These are phyloP conservation scores for Myotis planiceps DNA, from an alignment of 2,797 vertebrate genomes.

Conservation along the genomic window DNA sequence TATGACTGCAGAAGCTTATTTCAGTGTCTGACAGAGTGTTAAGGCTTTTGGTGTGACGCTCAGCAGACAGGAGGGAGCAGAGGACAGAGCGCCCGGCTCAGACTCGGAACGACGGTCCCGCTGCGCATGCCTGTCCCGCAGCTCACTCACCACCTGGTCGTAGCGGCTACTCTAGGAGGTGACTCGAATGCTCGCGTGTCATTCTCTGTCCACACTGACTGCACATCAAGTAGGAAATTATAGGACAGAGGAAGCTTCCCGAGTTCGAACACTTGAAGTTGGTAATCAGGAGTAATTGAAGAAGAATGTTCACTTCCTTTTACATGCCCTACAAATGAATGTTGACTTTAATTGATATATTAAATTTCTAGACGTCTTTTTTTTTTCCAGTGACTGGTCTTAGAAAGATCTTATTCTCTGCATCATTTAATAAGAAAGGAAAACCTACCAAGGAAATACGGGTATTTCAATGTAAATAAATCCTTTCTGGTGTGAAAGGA, in stretches of 20 bases:
- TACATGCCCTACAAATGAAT: constrained; percentile 35
- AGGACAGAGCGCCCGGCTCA: background rate
- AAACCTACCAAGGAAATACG: constrained; percentile 60
- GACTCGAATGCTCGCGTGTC: background rate
- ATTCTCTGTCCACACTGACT: constrained; percentile 7
- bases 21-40: constrained; percentile 71
- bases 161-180: too few species aligned
- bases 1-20: constrained; percentile 64
- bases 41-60: constrained; percentile 34
- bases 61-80: constrained; percentile 39
- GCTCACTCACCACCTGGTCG: too few species aligned
- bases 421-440: constrained; percentile 52
- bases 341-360: constrained; percentile 52
- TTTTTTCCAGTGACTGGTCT: constrained; percentile 52
- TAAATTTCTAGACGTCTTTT: constrained; percentile 48
- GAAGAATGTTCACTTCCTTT: constrained; percentile 33
- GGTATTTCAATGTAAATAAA: constrained; percentile 72
- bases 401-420: constrained; percentile 56
- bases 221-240: background rate
- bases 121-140: background rate
- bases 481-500: constrained; percentile 58
- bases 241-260: background rate
- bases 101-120: background rate
- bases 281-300: constrained; percentile 46
- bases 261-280: constrained; percentile 23